Conservation (phyloP, 2,888 invertebrate genomes). For the Drosophila acutilabella region DNA sequence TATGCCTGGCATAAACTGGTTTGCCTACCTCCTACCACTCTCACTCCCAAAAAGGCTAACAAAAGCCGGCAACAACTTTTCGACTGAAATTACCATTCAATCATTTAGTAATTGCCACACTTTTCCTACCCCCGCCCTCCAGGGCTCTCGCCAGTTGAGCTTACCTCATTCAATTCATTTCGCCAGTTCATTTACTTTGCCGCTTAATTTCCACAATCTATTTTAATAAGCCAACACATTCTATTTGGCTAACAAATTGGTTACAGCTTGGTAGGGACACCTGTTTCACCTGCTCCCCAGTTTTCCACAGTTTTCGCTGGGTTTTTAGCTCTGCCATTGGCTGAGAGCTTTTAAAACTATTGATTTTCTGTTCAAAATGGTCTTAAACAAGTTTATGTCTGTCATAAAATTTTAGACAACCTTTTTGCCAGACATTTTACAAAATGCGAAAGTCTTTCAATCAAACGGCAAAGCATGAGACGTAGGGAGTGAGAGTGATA, state of each 20-base stretch:
- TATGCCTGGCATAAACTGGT: slow-evolving; percentile 72
- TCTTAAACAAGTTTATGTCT: slow-evolving; percentile 19
- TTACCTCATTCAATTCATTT: slow-evolving; percentile 44
- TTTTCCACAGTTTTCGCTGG: too few relatives aligned
- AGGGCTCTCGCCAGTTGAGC: background rate
- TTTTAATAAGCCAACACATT: slow-evolving; percentile 70
- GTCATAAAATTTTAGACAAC: slow-evolving; percentile 35
- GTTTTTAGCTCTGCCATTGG: slow-evolving; percentile 1
- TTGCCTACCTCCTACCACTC: background rate
- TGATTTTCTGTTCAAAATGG: slow-evolving; percentile 44
- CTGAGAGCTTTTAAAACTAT: slow-evolving; percentile 39
- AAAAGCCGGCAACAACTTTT: slow-evolving; percentile 61
- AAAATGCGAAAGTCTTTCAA: slow-evolving; percentile 13
- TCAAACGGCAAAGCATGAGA: slow-evolving; percentile 5
- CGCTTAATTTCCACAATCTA: slow-evolving; percentile 73
- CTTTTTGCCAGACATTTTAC: slow-evolving; percentile 19
- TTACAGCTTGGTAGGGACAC: slow-evolving; percentile 27
- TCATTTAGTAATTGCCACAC: slow-evolving; percentile 79
- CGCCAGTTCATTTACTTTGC: slow-evolving; percentile 53
- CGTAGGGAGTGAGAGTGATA: background rate
- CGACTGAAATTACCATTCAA: slow-evolving; percentile 80
- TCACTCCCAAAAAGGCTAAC: slow-evolving; percentile 29
- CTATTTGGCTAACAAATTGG: slow-evolving; percentile 61
- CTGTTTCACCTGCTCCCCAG: slow-evolving; percentile 13
- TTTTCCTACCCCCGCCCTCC: too few relatives aligned